phyloP scores from a whole-genome alignment of 1,140 invertebrate genomes.

The Bombus sylvicola region DNA sequence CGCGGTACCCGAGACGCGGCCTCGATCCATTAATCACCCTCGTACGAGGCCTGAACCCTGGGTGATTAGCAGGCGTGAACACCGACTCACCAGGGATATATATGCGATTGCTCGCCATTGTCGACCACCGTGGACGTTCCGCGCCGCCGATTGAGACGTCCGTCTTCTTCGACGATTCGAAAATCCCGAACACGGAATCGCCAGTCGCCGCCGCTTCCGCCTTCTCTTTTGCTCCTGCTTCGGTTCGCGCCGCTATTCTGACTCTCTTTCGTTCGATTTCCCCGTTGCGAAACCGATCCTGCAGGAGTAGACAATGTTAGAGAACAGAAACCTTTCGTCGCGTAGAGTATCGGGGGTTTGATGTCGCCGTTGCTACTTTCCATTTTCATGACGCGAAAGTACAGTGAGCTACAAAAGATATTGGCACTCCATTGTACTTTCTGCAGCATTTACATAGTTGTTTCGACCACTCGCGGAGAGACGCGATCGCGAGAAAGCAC shows the following conservation, averaged over 20 bases:
- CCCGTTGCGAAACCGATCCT: conserved; percentile 13
- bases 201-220: not conserved
- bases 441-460: too few species aligned
- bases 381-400: too few species aligned
- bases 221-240: not conserved
- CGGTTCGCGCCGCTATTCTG: not conserved
- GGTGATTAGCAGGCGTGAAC: conserved; percentile 75
- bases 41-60: conserved; percentile 64
- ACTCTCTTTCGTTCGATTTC: not conserved
- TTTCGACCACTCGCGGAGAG: too few species aligned
- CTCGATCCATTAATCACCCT: conserved; percentile 70
- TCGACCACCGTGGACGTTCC: conserved; percentile 68
- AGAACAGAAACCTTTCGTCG: too few species aligned
- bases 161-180: conserved; percentile 64
- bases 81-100: conserved; percentile 66
- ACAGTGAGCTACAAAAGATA: too few species aligned
- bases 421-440: too few species aligned
- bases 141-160: conserved; percentile 68
- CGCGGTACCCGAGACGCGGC: conserved; percentile 60
- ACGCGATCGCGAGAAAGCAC: too few species aligned
- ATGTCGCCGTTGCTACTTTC: too few species aligned
- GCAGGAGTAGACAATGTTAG: not conserved
- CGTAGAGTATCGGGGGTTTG: too few species aligned
- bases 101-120: conserved; percentile 68
- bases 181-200: conserved; percentile 56